Evolutionary conservation across 2,888 invertebrate species (phyloP).

Genomic region (Pardosa pseudoannulata): DNA sequence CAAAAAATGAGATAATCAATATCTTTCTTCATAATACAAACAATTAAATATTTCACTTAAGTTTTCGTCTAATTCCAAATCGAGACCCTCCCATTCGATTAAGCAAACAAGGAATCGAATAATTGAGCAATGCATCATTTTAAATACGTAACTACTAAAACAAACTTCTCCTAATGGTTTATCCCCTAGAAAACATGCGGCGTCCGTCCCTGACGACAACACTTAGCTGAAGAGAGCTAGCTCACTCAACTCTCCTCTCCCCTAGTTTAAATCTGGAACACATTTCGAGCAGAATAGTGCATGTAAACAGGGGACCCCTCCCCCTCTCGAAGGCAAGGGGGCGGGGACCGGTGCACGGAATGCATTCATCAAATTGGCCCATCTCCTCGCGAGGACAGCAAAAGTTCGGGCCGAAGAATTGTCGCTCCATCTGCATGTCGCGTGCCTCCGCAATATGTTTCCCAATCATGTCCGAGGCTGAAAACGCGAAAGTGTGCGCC

Average conservation of each 20-base stretch:
- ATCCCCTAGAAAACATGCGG: too few relatives aligned
- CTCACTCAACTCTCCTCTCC: background rate
- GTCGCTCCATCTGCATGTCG: constrained; percentile 63
- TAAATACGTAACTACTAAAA: too few relatives aligned
- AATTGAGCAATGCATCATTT: too few relatives aligned
- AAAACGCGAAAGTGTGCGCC: background rate
- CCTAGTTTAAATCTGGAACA: background rate
- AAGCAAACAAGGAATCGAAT: too few relatives aligned
- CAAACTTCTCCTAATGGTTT: too few relatives aligned
- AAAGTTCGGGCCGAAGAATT: constrained; percentile 34
- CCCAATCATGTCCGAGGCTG: constrained; percentile 18
- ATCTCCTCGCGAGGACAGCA: background rate
- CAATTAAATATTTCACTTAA: too few relatives aligned
- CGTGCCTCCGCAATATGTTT: constrained; percentile 42
- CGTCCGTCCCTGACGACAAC: too few relatives aligned
- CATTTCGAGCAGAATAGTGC: background rate
- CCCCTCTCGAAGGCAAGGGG: background rate
- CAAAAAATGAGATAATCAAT: too few relatives aligned
- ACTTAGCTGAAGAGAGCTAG: too few relatives aligned
- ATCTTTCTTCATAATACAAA: too few relatives aligned
- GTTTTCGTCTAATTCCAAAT: too few relatives aligned
- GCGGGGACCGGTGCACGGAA: background rate
- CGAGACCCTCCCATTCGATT: too few relatives aligned
- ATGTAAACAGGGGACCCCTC: background rate
- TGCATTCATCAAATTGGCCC: background rate